Evolutionary conservation across 2,113 vertebrate genomes (phyloP).

Genomic region (Centropus bengalensis): DNA sequence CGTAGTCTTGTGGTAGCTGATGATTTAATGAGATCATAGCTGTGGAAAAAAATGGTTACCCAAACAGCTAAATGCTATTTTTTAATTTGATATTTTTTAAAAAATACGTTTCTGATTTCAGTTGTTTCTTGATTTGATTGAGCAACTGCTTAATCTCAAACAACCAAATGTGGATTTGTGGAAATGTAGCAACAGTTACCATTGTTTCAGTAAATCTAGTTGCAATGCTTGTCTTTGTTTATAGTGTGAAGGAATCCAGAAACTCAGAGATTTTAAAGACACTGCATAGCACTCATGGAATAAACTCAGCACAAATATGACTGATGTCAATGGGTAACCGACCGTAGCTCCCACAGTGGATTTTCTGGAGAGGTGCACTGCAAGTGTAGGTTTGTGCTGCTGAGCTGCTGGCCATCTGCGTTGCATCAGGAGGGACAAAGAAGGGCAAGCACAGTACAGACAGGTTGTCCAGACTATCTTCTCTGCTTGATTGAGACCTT

Average conservation of each 20-base stretch:
- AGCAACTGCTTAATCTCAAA: not conserved
- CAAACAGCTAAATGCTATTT: not conserved
- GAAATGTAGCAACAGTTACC: not conserved
- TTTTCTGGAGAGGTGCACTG: not conserved
- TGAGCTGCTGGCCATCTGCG: not conserved
- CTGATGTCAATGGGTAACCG: not conserved
- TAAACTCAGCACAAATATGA: not conserved
- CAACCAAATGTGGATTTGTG: not conserved
- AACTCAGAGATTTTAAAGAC: not conserved
- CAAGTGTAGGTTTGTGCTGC: not conserved
- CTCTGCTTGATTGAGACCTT: not conserved
- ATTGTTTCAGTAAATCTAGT: not conserved
- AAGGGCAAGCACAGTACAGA: not conserved
- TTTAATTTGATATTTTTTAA: not conserved
- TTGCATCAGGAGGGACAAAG: not conserved
- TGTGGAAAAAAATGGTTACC: not conserved
- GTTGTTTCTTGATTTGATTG: not conserved
- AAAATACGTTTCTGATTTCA: not conserved
- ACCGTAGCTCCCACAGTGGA: rapidly evolving
- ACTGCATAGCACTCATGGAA: not conserved
- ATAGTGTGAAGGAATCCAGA: not conserved
- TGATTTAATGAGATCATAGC: not conserved
- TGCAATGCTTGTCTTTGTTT: not conserved
- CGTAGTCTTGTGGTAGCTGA: not conserved
- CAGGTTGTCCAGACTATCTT: not conserved